Evolutionary conservation across 1,140 invertebrate species (phyloP).

Genomic region (Lanistes nyassanus): DNA sequence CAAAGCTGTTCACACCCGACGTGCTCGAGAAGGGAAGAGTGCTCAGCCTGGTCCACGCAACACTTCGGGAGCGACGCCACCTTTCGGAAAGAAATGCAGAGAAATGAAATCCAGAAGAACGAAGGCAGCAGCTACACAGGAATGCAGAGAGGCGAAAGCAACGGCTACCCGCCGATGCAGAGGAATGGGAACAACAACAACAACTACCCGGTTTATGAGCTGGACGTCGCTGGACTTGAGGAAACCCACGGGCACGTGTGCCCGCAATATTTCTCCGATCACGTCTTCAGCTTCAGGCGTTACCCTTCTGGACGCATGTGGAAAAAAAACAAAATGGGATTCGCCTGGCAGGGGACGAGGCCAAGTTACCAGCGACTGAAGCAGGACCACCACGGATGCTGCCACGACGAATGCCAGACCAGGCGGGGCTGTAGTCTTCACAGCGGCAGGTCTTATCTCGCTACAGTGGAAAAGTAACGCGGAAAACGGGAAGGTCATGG

Average conservation of each 20-base stretch:
- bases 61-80: neutral
- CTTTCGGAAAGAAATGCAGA: slow-evolving; percentile 14
- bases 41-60: too few species aligned
- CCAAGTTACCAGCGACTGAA: slow-evolving; percentile 14
- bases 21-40: neutral
- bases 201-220: slow-evolving; percentile 2
- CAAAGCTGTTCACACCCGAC: neutral
- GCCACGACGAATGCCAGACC: too few species aligned
- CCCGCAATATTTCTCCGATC: slow-evolving; percentile 2
- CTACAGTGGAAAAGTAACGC: too few species aligned
- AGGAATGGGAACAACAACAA: too few species aligned
- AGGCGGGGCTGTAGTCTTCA: too few species aligned
- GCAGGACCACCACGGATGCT: neutral
- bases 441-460: too few species aligned
- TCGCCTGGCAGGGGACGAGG: neutral
- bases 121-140: too few species aligned
- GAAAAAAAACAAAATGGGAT: neutral
- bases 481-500: too few species aligned
- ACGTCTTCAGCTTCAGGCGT: slow-evolving; percentile 24
- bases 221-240: neutral
- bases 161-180: too few species aligned
- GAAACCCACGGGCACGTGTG: neutral
- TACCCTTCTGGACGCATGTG: slow-evolving; percentile 1
- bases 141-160: too few species aligned
- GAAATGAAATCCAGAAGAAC: too few species aligned